Percentiles rank a stretch among this genome's conserved stretches.
phyloP scores from a whole-genome alignment of 2,113 vertebrate genomes.

The Ciconia stormi region DNA sequence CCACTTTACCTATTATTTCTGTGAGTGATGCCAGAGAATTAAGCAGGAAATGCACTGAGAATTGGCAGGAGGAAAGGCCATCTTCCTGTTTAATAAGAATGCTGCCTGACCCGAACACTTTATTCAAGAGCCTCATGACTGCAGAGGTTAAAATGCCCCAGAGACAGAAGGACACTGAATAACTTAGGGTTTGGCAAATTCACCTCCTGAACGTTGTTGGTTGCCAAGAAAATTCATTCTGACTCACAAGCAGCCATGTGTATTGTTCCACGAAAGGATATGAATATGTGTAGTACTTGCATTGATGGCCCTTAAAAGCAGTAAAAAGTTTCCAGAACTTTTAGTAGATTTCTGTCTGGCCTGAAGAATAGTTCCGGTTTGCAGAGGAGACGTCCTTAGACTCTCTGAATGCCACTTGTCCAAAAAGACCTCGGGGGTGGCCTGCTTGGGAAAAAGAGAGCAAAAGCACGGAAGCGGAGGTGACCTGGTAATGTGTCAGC shows the following conservation, averaged over 20 bases:
- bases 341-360: neutral
- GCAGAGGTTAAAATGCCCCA: neutral
- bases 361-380: neutral
- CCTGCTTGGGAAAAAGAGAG: conserved; percentile 13
- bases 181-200: conserved; percentile 12
- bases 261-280: conserved; percentile 12
- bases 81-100: neutral
- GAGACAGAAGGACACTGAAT: neutral
- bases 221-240: conserved; percentile 56
- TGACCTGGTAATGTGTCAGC: conserved; percentile 62
- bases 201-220: neutral
- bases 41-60: neutral
- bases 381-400: neutral
- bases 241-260: conserved; percentile 27
- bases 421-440: neutral
- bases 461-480: conserved; percentile 19
- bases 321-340: neutral
- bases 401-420: neutral
- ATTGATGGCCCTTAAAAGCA: neutral
- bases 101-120: neutral
- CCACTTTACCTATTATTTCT: neutral
- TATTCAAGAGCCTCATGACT: neutral
- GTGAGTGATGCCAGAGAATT: neutral
- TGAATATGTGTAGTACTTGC: neutral
- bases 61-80: neutral